Conservation (phyloP, 2,888 invertebrate species). For the Baccha elongata region DNA sequence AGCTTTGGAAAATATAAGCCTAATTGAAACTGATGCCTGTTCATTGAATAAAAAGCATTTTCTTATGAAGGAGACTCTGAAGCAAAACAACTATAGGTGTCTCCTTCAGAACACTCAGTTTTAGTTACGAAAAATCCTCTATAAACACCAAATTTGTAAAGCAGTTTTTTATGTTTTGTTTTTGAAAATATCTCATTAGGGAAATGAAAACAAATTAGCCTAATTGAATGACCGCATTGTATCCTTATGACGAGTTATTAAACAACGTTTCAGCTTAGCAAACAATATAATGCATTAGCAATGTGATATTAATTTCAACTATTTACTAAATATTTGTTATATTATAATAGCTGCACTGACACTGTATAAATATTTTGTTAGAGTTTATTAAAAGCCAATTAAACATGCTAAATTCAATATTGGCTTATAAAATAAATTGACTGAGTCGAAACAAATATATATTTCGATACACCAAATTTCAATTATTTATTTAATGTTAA, state of each 20-base stretch:
- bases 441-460: not conserved
- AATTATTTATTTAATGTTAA: constrained; percentile 22
- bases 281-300: constrained; percentile 14
- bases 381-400: constrained; percentile 16
- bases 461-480: not conserved
- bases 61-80: no score
- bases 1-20: no score
- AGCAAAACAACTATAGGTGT: no score
- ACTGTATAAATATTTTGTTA: constrained; percentile 9
- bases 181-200: constrained; percentile 5
- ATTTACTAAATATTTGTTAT: constrained; percentile 30
- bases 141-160: no score
- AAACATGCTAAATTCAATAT: constrained; percentile 5
- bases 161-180: not conserved
- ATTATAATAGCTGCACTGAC: not conserved
- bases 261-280: not conserved
- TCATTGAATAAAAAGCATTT: no score
- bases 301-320: constrained; percentile 22
- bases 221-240: constrained; percentile 22
- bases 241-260: not conserved
- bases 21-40: no score
- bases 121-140: no score
- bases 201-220: constrained; percentile 36
- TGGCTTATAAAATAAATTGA: not conserved
- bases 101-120: no score